Base-by-base conservation (phyloP, 2,888 invertebrate species). In the Prenolepis imparis region DNA sequence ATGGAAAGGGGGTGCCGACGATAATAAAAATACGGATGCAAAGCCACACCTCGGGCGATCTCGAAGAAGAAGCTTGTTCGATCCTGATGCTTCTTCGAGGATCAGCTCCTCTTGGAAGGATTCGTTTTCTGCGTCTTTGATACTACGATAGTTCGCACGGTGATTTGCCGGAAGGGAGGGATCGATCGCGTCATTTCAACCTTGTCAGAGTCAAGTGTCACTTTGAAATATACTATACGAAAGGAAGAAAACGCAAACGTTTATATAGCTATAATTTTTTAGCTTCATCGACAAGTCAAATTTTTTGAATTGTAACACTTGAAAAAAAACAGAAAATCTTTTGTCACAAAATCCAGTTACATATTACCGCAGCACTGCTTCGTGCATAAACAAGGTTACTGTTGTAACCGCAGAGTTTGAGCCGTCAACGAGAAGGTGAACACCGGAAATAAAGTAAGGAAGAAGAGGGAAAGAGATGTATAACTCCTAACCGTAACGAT, bases 1-100 rank as follows among this genome's bases (percentile, higher is more conserved):
- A 0, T 52, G 52, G 52, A 18, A 48, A 52, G 52, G 52, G n/a
- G 6, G 3, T 5, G 44, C 73, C 67, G 73, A 84, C 88, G 88
- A 74, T 84, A 75, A 78, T 82, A 73, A 89, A 87, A 87, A 80
- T 84, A 73, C 84, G 66, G 73, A 88, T 87, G 87, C 81, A 86
- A 89, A 89, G 84, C 89, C 84, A 86, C 84, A 86, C 89, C 89
- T 59, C 74, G 28, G 89, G 89, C 89, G 44, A 78, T 78, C 15
- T 41, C 8, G 57, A 68, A 21, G 24, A 36, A 36, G 36, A 36
- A 36, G 68, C 44, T 59, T 70, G 44, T 61, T 80, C 59, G 78
- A 80, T 68, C 44, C 48, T 48, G n/a, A n/a, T n/a, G 21, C 32
- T 36, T 61, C 21, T 18, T 48, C 44, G 44, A 70, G 59, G 68